Conservation (phyloP, 1,140 invertebrate genomes). For the Sminthurides bifidus region DNA sequence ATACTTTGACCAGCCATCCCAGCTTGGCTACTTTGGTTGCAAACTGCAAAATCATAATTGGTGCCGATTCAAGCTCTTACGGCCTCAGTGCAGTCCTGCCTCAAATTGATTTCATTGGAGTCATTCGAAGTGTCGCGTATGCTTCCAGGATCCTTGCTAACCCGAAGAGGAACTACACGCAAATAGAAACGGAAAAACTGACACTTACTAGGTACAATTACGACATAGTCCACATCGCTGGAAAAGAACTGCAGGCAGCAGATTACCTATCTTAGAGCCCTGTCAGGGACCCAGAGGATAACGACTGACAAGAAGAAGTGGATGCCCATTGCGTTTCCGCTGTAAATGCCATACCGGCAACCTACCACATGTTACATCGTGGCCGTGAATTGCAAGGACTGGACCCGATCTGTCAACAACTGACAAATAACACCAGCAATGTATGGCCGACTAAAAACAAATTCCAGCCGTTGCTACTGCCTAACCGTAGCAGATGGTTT, state of each 20-base stretch:
- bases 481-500: too few relatives aligned
- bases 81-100: conserved; percentile 30
- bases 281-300: not conserved
- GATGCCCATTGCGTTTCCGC: not conserved
- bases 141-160: conserved; percentile 36
- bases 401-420: not conserved
- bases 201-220: conserved; percentile 32
- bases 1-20: conserved; percentile 30
- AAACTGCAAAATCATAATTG: conserved; percentile 28
- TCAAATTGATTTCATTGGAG: not conserved
- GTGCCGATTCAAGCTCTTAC: conserved; percentile 34
- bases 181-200: too few relatives aligned
- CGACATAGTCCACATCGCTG: conserved; percentile 5
- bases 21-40: conserved; percentile 33
- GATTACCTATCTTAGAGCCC: conserved; percentile 1
- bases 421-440: not conserved
- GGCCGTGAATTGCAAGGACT: conserved; percentile 4
- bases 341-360: conserved; percentile 1
- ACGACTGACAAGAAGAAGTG: not conserved
- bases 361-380: not conserved
- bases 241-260: conserved; percentile 14
- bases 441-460: not conserved
- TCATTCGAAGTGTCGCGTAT: conserved; percentile 34
- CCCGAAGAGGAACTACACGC: conserved; percentile 41
- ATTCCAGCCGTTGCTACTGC: too few relatives aligned